A percentile compares a stretch with the other conserved stretches of the same genome.
These are phyloP conservation scores for Tiphia femorata DNA, from an alignment of 2,888 invertebrate genomes.

Conservation along the genomic window DNA sequence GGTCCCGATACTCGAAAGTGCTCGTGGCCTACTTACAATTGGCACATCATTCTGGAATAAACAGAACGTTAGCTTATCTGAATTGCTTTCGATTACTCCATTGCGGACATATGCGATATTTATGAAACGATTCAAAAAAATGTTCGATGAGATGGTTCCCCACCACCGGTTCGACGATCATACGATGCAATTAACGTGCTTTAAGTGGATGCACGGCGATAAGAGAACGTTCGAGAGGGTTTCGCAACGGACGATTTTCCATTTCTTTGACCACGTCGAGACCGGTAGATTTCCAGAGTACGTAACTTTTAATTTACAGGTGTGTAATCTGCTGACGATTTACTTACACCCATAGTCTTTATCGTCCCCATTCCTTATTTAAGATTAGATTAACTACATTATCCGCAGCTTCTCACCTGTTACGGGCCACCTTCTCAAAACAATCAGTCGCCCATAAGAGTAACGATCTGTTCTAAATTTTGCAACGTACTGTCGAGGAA, in stretches of 20 bases:
- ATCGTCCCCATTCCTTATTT: slow-evolving; percentile 4
- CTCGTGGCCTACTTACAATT: too few relatives aligned
- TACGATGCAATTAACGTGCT: not conserved
- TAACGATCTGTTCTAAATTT: too few relatives aligned
- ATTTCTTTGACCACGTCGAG: slow-evolving; percentile 1
- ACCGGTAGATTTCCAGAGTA: slow-evolving; percentile 38
- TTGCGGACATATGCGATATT: too few relatives aligned
- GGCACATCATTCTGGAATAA: too few relatives aligned
- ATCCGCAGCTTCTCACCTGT: too few relatives aligned
- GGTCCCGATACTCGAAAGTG: too few relatives aligned
- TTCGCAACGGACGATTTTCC: slow-evolving; percentile 1
- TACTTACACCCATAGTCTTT: slow-evolving; percentile 9
- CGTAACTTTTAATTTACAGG: slow-evolving; percentile 4
- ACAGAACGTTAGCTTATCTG: too few relatives aligned
- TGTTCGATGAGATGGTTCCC: not conserved
- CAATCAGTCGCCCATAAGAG: too few relatives aligned
- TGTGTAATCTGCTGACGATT: slow-evolving; percentile 19
- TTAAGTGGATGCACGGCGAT: slow-evolving; percentile 23
- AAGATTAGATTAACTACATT: slow-evolving; percentile 15
- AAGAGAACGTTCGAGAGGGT: slow-evolving; percentile 12
- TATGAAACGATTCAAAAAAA: too few relatives aligned
- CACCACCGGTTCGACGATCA: not conserved
- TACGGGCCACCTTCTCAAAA: too few relatives aligned
- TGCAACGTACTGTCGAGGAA: too few relatives aligned
- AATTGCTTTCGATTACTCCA: too few relatives aligned